These are phyloP conservation scores for Arctocebus calabarensis DNA, from an alignment of 2,797 vertebrate genomes.

Conservation along the genomic window DNA sequence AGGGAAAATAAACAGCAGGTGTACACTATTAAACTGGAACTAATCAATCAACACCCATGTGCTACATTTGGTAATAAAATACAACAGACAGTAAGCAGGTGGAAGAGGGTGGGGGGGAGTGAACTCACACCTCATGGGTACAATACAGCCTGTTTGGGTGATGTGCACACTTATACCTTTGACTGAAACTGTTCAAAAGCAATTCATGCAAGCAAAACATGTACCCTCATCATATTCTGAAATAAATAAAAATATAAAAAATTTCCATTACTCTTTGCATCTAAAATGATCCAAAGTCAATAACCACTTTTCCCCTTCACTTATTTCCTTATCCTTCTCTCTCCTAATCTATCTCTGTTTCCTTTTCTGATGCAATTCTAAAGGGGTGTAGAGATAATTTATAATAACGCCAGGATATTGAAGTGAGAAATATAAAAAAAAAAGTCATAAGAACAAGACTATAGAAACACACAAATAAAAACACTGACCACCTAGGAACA, in stretches of 20 bases:
- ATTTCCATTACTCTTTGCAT: not conserved
- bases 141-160: no score
- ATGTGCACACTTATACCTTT: no score
- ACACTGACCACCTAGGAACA: not conserved
- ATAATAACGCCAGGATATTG: not conserved
- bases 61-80: no score
- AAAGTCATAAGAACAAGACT: not conserved
- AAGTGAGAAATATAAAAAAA: not conserved
- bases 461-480: not conserved
- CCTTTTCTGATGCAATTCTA: not conserved
- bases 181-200: no score
- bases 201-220: no score
- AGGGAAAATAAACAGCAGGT: no score
- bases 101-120: no score
- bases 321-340: not conserved
- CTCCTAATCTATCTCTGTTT: fast-evolving
- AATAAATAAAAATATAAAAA: not conserved
- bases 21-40: no score
- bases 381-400: not conserved
- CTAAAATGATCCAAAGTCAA: not conserved
- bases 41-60: no score
- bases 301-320: not conserved
- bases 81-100: no score
- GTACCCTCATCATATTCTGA: no score
- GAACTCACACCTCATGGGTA: no score